Conservation (phyloP, 2,888 invertebrate species). For the Apamea sordens region DNA sequence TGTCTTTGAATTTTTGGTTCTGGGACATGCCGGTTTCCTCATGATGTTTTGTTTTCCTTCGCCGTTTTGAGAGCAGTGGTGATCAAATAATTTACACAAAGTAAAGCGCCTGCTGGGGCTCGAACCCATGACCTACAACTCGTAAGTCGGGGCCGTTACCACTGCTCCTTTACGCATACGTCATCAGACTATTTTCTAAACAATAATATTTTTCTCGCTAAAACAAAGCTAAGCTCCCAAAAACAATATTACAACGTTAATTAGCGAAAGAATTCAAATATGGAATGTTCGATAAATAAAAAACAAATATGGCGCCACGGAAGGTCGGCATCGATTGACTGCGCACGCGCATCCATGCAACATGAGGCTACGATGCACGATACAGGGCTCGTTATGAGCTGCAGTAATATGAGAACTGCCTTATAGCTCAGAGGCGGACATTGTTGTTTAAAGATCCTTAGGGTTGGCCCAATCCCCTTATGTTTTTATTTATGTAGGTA, state of each 20-base stretch:
- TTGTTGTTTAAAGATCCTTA: slow-evolving; percentile 57
- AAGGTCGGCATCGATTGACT: slow-evolving; percentile 71
- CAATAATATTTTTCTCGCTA: neutral
- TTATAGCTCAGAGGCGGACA: slow-evolving; percentile 55
- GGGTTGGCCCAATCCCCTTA: slow-evolving; percentile 47
- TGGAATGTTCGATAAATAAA: slow-evolving; percentile 52
- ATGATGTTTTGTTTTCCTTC: no score
- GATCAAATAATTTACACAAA: no score
- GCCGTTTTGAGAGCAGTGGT: no score
- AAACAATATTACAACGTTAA: slow-evolving; percentile 38
- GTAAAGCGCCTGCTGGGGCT: no score
- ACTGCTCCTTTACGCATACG: neutral
- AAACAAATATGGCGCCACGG: slow-evolving; percentile 69
- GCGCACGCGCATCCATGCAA: slow-evolving; percentile 64
- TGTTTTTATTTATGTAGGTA: neutral
- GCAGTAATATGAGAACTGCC: slow-evolving; percentile 60
- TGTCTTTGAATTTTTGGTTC: no score
- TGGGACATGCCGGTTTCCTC: no score
- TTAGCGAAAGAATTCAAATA: slow-evolving; percentile 56
- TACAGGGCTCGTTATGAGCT: slow-evolving; percentile 60
- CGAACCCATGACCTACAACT: no score
- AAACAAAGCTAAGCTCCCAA: slow-evolving; percentile 1
- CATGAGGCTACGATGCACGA: slow-evolving; percentile 49
- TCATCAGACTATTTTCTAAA: neutral
- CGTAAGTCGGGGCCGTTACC: no score